Base-by-base conservation (phyloP, 2,797 vertebrate species). In the Coracias cyanogaster region DNA sequence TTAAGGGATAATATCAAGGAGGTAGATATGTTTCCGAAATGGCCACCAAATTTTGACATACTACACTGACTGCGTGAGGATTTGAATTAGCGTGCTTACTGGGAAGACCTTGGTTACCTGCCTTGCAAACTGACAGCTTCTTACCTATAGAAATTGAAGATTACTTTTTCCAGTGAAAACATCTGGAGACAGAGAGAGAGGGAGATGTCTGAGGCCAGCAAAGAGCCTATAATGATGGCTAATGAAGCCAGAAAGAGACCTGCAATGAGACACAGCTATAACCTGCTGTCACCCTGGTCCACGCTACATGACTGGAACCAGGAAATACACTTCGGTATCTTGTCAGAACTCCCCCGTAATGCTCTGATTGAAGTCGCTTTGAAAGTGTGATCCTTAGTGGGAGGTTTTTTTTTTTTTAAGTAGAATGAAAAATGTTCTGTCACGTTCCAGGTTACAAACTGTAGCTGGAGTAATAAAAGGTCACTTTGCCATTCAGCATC, bases 401-500 rank as follows among this genome's bases (percentile, higher is more conserved):
- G 33, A 31, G 25, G 25, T 64, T 46, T 49, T 28, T 55, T 65
- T 84, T 82, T 72, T 79, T 71, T 15, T 16, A 85, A 90, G 72
- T 74, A 74, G 82, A 82, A 93, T 94, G 69, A 94, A 95, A 93
- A 95, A 90, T 94, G 60, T 95, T 93, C 78, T 95, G 91, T 95
- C 93, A 85, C 15, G 14, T 96, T 94, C 86, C 88, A 86, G 86
- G 90, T 95, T 95, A 85, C 86, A 92, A 86, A 94, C 91, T 94
- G 67, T 94, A 96, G 91, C 91, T 94, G 83, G 60, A 93, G 91
- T 94, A 96, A 86, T 87, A 92, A 96, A 96, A 94, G 96, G 92
- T 94, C 93, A 82, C 94, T 96, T 95, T 92, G 81, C 88, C 86
- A 96, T 96, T 96, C 96, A 96, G 78, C 91, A 94, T 84, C 95